These are phyloP conservation scores for Globia sparganii DNA, from an alignment of 2,888 invertebrate genomes.

Conservation along the genomic window DNA sequence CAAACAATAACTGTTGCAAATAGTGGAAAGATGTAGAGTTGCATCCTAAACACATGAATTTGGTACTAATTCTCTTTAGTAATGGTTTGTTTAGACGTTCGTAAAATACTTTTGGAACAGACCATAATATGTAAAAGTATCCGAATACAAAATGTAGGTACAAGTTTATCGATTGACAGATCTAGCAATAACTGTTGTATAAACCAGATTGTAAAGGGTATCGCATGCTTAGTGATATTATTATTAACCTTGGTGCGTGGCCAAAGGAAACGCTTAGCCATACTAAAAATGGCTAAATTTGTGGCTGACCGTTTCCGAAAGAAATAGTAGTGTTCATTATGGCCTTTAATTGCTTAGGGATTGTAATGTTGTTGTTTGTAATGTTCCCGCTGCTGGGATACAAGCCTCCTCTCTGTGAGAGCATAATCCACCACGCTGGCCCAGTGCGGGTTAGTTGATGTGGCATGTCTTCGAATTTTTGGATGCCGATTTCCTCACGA, in stretches of 20 bases:
- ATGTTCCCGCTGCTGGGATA: too few species aligned
- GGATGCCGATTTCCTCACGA: too few species aligned
- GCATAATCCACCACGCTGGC: too few species aligned
- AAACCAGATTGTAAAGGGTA: constrained; percentile 23
- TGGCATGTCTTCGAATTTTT: too few species aligned
- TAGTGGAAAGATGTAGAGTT: neutral
- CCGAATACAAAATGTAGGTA: neutral
- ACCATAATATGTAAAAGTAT: neutral
- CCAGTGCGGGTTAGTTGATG: too few species aligned
- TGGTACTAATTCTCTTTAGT: too few species aligned
- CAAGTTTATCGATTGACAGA: constrained; percentile 13
- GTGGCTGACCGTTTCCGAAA: constrained; percentile 33
- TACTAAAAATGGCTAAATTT: constrained; percentile 44
- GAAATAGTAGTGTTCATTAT: constrained; percentile 22
- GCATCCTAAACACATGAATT: neutral
- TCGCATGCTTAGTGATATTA: constrained; percentile 59
- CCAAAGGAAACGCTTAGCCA: constrained; percentile 52
- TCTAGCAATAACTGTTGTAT: constrained; percentile 16
- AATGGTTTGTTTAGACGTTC: neutral
- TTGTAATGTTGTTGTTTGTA: too few species aligned
- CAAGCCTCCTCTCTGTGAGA: too few species aligned
- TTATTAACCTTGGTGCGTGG: constrained; percentile 53
- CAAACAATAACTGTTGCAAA: neutral
- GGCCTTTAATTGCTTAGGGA: constrained; percentile 22
- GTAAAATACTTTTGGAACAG: neutral